These are phyloP conservation scores for Paramisgurnus dabryanus DNA, from an alignment of 2,113 vertebrate genomes.

Conservation along the genomic window DNA sequence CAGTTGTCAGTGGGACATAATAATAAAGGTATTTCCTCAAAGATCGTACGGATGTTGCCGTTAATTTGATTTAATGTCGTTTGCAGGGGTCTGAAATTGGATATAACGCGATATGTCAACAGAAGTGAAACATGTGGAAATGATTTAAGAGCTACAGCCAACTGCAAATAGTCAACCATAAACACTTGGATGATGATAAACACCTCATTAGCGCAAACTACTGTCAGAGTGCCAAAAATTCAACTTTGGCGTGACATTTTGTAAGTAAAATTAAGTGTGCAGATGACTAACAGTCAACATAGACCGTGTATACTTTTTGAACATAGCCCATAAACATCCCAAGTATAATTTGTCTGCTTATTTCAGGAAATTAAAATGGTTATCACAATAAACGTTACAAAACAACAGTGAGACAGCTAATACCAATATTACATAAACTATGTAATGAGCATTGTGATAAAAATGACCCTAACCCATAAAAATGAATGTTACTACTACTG, in stretches of 20 bases:
- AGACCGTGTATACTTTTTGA: neutral
- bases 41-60: neutral
- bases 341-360: neutral
- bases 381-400: neutral
- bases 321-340: neutral
- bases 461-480: neutral
- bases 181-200: neutral
- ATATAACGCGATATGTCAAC: neutral
- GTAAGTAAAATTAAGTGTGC: too few relatives aligned
- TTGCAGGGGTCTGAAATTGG: neutral
- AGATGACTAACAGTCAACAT: too few relatives aligned
- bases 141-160: neutral
- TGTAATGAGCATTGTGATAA: neutral
- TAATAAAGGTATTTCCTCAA: constrained; percentile 3
- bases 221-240: too few relatives aligned
- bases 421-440: neutral
- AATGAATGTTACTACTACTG: neutral
- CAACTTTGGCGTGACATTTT: too few relatives aligned
- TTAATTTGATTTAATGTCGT: constrained; percentile 8
- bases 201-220: too few relatives aligned
- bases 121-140: neutral
- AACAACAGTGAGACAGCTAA: neutral
- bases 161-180: neutral
- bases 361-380: neutral
- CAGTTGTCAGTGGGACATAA: neutral